Base-by-base conservation (phyloP, 2,113 vertebrate genomes). In the Oceanites oceanicus region DNA sequence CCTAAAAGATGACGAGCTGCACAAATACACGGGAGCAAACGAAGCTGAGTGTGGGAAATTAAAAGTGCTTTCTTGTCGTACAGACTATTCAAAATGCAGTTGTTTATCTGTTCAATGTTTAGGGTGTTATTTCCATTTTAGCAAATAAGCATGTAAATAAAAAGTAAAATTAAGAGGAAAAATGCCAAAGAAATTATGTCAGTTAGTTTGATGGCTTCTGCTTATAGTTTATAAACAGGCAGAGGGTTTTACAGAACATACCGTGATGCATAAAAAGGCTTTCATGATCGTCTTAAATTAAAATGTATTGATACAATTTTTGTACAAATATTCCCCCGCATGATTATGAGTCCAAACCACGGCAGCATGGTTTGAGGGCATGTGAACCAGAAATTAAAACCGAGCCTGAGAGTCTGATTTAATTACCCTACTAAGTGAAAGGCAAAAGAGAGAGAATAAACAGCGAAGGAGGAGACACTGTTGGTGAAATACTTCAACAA, bases 381-480 rank as follows among this genome's bases (percentile, higher is more conserved):
- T 27, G 50, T 23, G 84, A 95, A 89, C 83, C 86, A 97, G 94
- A 88, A 95, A 96, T 97, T 94, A 95, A 94, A 97, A 73, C 77
- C 26, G 3, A 96, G 94, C 75, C 95, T 22, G 44, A 55, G 83
- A 89, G 89, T 38, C 86, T 83, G 94, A 73, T 94, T 97, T 96
- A 96, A 96, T 96, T 97, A 96, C 87, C 86, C 89, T 32, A 62
- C 84, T 70, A 94, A 95, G 84, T 40, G 92, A 90, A 92, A 97
- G 81, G 94, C 84, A 63, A 42, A 73, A 49, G 83, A 58, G 70
- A 58, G 91, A 68, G 77, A 66, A 91, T 23, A 30, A 94, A 70
- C 62, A 38, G 94, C 13, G 1, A 45, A 18, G 4, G 9, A 25
- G 62, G 87, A 58, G 42, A 10, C 56, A 73, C 85, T 13, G 70